A percentile compares a stretch with the other conserved stretches of the same genome.
Conservation (phyloP, 2,888 invertebrate species). For the Glomeris marginata region DNA sequence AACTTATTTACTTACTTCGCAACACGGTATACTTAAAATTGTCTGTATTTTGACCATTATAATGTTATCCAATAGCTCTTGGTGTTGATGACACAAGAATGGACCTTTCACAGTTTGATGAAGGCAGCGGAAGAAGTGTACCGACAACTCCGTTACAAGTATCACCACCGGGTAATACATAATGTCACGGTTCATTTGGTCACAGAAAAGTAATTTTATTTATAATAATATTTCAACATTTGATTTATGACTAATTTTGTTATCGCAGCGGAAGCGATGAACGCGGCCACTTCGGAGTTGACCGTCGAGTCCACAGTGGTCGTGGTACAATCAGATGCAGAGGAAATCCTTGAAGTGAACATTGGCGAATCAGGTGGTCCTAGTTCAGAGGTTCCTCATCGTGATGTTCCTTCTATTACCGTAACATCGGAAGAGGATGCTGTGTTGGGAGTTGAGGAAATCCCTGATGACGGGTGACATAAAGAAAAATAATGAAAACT, state of each 20-base stretch:
- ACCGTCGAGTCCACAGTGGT: background rate
- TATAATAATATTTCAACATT: too few species aligned
- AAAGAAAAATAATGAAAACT: too few species aligned
- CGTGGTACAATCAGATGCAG: too few species aligned
- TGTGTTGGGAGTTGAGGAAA: too few species aligned
- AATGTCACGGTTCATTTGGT: background rate
- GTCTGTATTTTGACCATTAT: constrained; percentile 1
- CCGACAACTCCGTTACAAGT: constrained; percentile 50
- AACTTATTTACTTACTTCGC: constrained; percentile 4
- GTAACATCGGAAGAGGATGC: too few species aligned
- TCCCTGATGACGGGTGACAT: too few species aligned
- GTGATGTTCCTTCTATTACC: too few species aligned
- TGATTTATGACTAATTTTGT: too few species aligned
- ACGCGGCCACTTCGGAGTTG: background rate
- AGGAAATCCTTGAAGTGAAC: too few species aligned
- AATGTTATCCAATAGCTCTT: constrained; percentile 19
- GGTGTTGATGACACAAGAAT: constrained; percentile 57
- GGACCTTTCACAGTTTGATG: constrained; percentile 48
- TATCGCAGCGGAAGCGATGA: constrained; percentile 1
- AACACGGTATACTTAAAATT: background rate
- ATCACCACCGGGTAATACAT: constrained; percentile 38
- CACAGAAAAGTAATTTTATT: too few species aligned
- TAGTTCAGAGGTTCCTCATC: too few species aligned
- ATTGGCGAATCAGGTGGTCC: too few species aligned
- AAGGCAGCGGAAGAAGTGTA: constrained; percentile 48